Conservation (phyloP, 2,113 vertebrate species). For the Ginglymostoma cirratum region DNA sequence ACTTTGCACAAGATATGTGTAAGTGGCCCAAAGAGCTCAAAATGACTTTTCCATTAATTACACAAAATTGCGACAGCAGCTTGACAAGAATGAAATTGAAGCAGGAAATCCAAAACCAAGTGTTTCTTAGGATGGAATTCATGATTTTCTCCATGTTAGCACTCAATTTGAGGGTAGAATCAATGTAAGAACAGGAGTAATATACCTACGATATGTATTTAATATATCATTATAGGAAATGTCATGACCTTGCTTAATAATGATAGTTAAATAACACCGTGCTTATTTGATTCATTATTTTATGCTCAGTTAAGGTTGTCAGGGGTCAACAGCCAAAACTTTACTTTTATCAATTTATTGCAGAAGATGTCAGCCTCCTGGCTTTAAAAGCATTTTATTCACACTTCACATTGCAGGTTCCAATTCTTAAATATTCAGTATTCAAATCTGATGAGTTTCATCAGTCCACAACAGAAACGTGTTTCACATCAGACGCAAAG, state of each 20-base stretch:
- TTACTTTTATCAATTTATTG: background rate
- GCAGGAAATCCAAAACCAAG: background rate
- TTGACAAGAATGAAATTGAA: background rate
- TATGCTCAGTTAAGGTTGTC: background rate
- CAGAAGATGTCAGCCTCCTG: background rate
- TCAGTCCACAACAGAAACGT: background rate
- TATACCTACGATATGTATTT: background rate
- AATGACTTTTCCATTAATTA: background rate
- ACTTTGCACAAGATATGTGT: background rate
- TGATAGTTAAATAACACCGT: too few relatives aligned
- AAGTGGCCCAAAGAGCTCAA: background rate
- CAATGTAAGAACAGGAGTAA: background rate
- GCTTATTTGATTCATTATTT: background rate
- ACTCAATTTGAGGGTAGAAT: background rate
- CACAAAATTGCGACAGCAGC: background rate
- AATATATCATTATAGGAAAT: too few relatives aligned
- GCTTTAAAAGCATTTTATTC: background rate
- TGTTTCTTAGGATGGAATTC: background rate
- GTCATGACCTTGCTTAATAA: too few relatives aligned
- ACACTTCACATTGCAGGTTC: background rate
- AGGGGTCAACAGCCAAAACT: background rate
- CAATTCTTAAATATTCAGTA: background rate
- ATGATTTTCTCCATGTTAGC: background rate
- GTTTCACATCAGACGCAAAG: background rate
- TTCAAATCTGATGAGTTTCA: constrained; percentile 4